These are phyloP conservation scores for Contarinia nasturtii DNA, from an alignment of 1,140 invertebrate species.

Conservation along the genomic window DNA sequence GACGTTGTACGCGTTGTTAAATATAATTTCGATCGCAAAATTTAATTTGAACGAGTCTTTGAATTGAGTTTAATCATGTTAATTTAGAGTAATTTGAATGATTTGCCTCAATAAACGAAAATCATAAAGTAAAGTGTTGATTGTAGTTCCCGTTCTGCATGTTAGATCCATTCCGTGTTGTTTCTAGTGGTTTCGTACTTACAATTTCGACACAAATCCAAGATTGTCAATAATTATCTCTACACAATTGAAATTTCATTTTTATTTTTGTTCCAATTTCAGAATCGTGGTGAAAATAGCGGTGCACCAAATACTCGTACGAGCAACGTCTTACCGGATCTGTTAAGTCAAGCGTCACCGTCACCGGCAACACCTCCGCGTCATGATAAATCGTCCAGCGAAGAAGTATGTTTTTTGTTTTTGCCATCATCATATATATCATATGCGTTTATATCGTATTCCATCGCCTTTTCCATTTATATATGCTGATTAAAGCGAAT, in stretches of 20 bases:
- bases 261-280: slow-evolving; percentile 16
- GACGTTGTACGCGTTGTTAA: no score
- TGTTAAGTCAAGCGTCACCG: slow-evolving; percentile 67
- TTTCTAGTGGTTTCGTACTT: no score
- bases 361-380: slow-evolving; percentile 64
- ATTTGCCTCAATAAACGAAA: neutral
- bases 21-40: no score
- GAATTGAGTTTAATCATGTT: no score
- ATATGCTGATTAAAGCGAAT: neutral
- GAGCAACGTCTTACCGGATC: slow-evolving; percentile 81
- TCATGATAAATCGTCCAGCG: slow-evolving; percentile 80
- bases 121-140: no score
- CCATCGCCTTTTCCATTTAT: neutral
- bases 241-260: no score
- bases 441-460: neutral
- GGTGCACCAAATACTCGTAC: slow-evolving; percentile 54
- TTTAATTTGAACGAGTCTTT: no score
- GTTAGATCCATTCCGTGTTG: no score
- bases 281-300: slow-evolving; percentile 41
- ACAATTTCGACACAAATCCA: no score
- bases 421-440: neutral
- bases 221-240: no score
- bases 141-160: no score
- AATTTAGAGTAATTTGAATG: neutral
- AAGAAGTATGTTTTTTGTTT: slow-evolving; percentile 55